Evolutionary conservation across 1,140 invertebrate genomes (phyloP), one percentile per base, ranked within the genome.

Genomic region (Cotesia typhae): DNA sequence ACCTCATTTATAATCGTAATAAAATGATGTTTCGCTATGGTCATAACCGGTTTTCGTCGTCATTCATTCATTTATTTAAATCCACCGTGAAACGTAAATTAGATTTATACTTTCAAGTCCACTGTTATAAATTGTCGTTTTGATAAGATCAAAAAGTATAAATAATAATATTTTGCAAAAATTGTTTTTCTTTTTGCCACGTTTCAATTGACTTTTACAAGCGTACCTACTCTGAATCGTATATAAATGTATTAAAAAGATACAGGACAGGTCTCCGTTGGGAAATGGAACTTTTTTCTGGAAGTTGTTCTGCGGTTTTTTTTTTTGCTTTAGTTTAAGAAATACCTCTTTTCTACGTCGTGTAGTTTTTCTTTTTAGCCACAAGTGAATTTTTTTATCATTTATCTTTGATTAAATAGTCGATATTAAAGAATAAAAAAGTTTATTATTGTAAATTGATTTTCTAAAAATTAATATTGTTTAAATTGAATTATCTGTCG

Each of bases 281-380:
- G 64, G 75, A 75, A 74, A 74, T 65, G 68, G 74, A 74, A 77
- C 74, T 71, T 63, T 60, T 67, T 28, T 59, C 53, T n/a, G 12
- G 7, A n/a, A 37, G n/a, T 60, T 36, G 14, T 53, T 67, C 28
- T 20, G 10, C n/a, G 6, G 20, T 53, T 10, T 67, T 53, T 47
- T 47, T 47, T 47, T 47, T 7, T 47, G 17, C 17, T 47, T 6
- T 47, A 47, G 41, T 47, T 9, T 10, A 47, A 47, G 41, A 47
- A 47, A 47, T 47, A 47, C 41, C 41, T 41, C 5, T 10, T 28
- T 28, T 28, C 28, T 28, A 28, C 28, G 3, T 17, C 17, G 28
- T 28, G 28, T 47, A 47, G 41, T 47, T 9, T 47, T 47, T 47
- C 10, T 47, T 47, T 41, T 9, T 9, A 47, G 41, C 5, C 10